Evolutionary conservation across 2,113 vertebrate species (phyloP).

Genomic region (Erythrocebus patas): DNA sequence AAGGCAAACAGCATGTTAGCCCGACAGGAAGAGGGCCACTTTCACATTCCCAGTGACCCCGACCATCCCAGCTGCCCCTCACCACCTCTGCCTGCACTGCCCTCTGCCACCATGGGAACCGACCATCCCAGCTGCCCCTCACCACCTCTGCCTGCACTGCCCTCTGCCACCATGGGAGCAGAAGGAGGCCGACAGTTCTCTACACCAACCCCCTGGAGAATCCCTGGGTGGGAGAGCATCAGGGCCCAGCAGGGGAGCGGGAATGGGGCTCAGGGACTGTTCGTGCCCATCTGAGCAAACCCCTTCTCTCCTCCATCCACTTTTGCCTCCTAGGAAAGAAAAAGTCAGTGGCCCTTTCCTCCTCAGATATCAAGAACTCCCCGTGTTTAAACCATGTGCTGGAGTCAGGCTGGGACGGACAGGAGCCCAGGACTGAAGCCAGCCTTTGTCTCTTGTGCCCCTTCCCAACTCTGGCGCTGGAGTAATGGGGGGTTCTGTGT

Average conservation of each 20-base stretch:
- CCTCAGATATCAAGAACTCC: neutral
- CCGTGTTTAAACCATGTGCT: neutral
- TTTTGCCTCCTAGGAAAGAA: neutral
- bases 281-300: neutral
- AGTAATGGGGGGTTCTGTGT: no score
- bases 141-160: accelerated
- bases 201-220: neutral
- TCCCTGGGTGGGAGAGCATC: neutral
- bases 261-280: neutral
- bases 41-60: neutral
- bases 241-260: neutral
- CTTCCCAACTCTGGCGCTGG: neutral
- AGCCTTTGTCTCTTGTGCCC: neutral
- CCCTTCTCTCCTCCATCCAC: neutral
- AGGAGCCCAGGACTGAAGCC: neutral
- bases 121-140: neutral
- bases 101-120: neutral
- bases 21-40: conserved; percentile 66
- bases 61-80: neutral
- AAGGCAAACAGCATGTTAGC: conserved; percentile 78
- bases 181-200: neutral
- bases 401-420: neutral
- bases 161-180: neutral
- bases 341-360: neutral
- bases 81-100: accelerated